Base-by-base conservation (phyloP, 2,888 invertebrate species). In the Drosophila pseudotakahashii region DNA sequence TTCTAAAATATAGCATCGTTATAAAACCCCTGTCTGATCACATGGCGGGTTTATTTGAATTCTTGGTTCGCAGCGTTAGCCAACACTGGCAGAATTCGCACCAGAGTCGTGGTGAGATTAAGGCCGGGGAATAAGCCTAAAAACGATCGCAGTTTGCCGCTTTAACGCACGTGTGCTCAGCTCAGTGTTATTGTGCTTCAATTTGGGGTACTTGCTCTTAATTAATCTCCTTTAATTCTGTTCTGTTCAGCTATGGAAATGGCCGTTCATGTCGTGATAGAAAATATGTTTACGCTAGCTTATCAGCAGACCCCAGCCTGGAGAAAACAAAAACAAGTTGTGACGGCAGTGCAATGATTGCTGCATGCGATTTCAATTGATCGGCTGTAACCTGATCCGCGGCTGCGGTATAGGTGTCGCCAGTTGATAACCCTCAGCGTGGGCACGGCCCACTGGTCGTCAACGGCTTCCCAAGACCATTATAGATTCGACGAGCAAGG, bases 321-420 rank as follows among this genome's bases (percentile, higher is more conserved):
- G 26, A 26, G 79, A 71, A 41, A 79, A 68, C 63, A 76, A 73
- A 55, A 75, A 79, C 67, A 75, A 73, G 53, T 57, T 60, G 75
- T 83, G 83, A 88, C 86, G 86, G 58, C 76, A 71, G 71, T 69
- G 73, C 78, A 80, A 44, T 53, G 73, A 70, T 61, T 78, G 74
- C 55, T 64, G 45, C 34, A 44, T 16, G 19, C 45, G 36, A 61
- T 54, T 53, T 42, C 30, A 48, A 42, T 55, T 41, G 57, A 63
- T 73, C 73, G 54, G 54, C 57, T 73, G 79, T 79, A 82, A 82
- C 60, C 51, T 75, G 76, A 70, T 47, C 57, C 51, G 62, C 75
- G 70, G 67, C 68, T 75, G 78, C 30, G 71, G 64, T 63, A 19
- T 37, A 60, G 60, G 66, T 62, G 62, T 50, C 47, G 52, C 19